These are phyloP conservation scores for Callosobruchus maculatus DNA, from an alignment of 2,888 invertebrate genomes.

Conservation along the genomic window DNA sequence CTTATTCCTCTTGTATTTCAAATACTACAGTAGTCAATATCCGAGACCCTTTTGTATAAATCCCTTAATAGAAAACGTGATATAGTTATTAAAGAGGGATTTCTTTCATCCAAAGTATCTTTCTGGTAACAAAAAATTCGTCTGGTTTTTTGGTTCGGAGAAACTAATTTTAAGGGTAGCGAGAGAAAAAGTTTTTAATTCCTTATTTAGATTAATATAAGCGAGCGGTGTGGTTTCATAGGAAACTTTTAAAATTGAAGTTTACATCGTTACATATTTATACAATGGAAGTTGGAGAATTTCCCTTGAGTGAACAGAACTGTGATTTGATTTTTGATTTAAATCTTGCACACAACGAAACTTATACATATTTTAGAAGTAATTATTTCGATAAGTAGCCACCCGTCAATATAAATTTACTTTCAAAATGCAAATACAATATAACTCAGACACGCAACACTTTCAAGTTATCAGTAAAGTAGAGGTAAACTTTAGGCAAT, in stretches of 20 bases:
- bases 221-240: not conserved
- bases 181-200: not conserved
- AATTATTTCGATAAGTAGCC: too few relatives aligned
- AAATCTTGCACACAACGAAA: not conserved
- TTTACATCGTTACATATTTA: not conserved
- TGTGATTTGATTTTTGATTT: not conserved
- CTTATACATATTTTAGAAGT: not conserved
- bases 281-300: not conserved
- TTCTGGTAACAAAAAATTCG: not conserved
- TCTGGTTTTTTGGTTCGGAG: not conserved
- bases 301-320: not conserved
- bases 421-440: too few relatives aligned
- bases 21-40: not conserved
- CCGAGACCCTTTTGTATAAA: not conserved
- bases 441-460: too few relatives aligned
- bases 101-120: not conserved
- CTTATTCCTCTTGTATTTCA: not conserved
- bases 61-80: not conserved
- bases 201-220: not conserved
- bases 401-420: too few relatives aligned
- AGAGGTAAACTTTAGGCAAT: too few relatives aligned
- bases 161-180: not conserved
- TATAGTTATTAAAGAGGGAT: not conserved
- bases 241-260: not conserved
- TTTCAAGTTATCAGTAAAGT: too few relatives aligned